phyloP scores from a whole-genome alignment of 23 tunicate species.

The Botrylloides violaceus region DNA sequence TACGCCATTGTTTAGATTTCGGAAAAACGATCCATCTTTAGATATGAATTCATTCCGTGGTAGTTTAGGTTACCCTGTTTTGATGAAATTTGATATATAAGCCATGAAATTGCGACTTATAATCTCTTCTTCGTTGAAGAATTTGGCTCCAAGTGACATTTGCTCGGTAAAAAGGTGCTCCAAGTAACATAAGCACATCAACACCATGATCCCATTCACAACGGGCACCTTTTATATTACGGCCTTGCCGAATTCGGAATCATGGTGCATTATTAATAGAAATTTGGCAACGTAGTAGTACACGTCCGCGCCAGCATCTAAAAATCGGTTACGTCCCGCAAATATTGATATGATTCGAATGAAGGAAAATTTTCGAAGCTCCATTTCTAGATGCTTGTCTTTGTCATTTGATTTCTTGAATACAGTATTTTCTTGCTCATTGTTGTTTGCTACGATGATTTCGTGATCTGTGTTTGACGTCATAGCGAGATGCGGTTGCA shows the following conservation, averaged over 20 bases:
- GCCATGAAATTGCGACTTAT: conserved; percentile 38
- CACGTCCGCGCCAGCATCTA: conserved; percentile 1
- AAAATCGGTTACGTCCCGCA: too few species aligned
- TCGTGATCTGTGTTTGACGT: too few species aligned
- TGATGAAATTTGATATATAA: conserved; percentile 44
- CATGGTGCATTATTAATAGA: conserved; percentile 9
- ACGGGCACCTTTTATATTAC: too few species aligned
- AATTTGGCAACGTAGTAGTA: conserved; percentile 5
- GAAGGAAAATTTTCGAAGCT: too few species aligned
- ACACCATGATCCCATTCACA: conserved; percentile 29
- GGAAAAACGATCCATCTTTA: too few species aligned
- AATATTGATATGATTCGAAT: too few species aligned
- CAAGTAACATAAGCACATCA: conserved; percentile 24
- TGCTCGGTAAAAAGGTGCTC: background rate
- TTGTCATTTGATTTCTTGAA: too few species aligned
- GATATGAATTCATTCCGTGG: too few species aligned
- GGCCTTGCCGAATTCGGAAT: conserved; percentile 9
- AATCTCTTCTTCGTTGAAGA: conserved; percentile 33
- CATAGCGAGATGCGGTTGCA: too few species aligned
- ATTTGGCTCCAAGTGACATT: conserved; percentile 18
- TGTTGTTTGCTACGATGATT: too few species aligned
- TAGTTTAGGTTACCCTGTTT: conserved; percentile 49
- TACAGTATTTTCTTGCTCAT: too few species aligned
- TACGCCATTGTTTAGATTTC: background rate
- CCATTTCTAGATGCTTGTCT: too few species aligned